phyloP scores from a whole-genome alignment of 2,797 vertebrate species.

The Tamandua tetradactyla region DNA sequence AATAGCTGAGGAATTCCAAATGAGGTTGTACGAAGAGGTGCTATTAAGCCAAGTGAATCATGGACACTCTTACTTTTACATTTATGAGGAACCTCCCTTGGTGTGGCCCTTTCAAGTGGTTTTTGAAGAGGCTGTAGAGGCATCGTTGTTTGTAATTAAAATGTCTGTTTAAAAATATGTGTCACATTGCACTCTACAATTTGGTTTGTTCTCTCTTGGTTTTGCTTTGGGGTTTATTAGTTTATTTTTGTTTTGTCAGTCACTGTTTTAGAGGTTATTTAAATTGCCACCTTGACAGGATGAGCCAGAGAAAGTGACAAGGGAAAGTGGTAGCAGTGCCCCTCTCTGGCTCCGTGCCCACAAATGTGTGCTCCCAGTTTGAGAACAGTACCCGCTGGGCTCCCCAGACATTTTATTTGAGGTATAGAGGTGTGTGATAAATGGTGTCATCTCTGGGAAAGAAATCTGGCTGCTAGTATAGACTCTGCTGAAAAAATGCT shows the following conservation, averaged over 20 bases:
- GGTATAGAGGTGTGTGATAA: not conserved
- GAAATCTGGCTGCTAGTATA: not conserved
- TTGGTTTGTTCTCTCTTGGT: conserved; percentile 44
- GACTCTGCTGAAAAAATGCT: not conserved
- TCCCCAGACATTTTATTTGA: not conserved
- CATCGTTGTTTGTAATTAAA: conserved; percentile 28
- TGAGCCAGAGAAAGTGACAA: not conserved
- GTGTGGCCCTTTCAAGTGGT: not conserved
- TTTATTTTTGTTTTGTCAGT: conserved; percentile 36
- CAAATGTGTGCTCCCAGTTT: not conserved
- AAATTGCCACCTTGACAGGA: not conserved
- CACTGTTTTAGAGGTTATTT: conserved; percentile 46
- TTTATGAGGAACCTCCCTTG: not conserved
- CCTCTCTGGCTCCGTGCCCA: accelerated
- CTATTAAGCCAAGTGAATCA: not conserved
- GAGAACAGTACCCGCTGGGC: not conserved
- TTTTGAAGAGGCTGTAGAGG: not conserved
- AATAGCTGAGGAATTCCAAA: not conserved
- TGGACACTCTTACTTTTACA: not conserved
- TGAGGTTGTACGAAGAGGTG: not conserved
- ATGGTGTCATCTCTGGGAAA: not conserved
- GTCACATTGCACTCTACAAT: not conserved
- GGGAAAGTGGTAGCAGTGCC: accelerated
- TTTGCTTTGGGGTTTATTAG: not conserved
- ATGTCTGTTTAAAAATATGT: not conserved